These are phyloP conservation scores for Coronaproctus castanopsis DNA, from an alignment of 2,888 invertebrate species.

Conservation along the genomic window DNA sequence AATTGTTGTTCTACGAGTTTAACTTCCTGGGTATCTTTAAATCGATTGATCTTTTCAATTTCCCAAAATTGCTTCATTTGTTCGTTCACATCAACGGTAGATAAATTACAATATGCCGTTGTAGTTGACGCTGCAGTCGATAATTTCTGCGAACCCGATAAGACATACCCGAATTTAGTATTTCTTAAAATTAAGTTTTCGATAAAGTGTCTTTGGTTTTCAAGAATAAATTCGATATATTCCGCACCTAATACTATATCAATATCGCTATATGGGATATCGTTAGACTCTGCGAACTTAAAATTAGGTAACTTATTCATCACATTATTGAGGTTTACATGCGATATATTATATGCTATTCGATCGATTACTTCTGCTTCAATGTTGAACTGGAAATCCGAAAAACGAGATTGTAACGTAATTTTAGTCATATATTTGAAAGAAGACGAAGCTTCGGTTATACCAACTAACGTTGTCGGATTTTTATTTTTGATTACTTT, in stretches of 20 bases:
- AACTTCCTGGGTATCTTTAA: background rate
- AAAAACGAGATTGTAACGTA: constrained; percentile 2
- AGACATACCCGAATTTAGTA: constrained; percentile 9
- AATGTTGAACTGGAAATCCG: background rate
- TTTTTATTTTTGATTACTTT: no score
- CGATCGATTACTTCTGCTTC: constrained; percentile 4
- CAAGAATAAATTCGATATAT: background rate
- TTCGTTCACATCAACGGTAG: constrained; percentile 2
- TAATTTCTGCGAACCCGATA: background rate
- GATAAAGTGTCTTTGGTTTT: background rate
- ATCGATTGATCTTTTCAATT: constrained; percentile 5
- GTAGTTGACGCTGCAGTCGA: background rate
- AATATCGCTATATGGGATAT: background rate
- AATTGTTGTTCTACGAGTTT: constrained; percentile 1
- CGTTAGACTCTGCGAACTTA: background rate
- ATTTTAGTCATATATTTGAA: no score
- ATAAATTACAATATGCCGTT: background rate
- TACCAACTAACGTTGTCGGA: no score
- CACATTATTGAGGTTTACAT: background rate
- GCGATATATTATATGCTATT: background rate
- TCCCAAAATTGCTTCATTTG: constrained; percentile 7
- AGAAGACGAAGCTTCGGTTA: no score
- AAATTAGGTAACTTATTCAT: background rate
- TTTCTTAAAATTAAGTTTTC: constrained; percentile 2
- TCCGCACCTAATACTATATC: constrained; percentile 4